Conservation (phyloP, 2,113 vertebrate genomes). For the Strigops habroptila region DNA sequence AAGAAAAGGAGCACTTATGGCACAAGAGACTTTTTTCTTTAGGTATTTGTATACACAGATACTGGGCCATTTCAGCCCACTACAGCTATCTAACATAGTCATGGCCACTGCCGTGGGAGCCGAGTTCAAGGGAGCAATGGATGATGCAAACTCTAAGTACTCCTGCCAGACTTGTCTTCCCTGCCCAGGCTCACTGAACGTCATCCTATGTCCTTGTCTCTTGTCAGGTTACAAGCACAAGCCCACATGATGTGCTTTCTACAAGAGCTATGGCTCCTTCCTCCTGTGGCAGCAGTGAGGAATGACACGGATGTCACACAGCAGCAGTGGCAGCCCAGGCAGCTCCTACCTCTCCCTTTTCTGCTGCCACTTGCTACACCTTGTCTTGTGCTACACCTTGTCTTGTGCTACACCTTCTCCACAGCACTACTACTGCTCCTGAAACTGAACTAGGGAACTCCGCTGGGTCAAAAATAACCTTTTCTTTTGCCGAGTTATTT, state of each 20-base stretch:
- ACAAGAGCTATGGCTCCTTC: not conserved
- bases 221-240: not conserved
- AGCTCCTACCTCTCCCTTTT: not conserved
- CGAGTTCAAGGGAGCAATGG: not conserved
- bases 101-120: not conserved
- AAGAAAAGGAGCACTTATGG: not conserved
- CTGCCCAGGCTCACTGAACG: not conserved
- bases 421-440: not conserved
- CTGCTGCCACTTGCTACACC: not conserved
- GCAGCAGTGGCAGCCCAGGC: not conserved
- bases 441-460: not conserved
- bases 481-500: slow-evolving; percentile 24
- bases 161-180: not conserved
- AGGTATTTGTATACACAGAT: not conserved
- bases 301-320: not conserved
- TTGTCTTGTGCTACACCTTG: not conserved
- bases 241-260: not conserved
- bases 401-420: not conserved
- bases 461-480: not conserved
- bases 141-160: not conserved
- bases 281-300: not conserved
- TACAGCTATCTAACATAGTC: not conserved
- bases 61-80: not conserved
- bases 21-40: not conserved
- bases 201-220: not conserved